These are phyloP conservation scores for Mormyrops boulengeri DNA, from an alignment of 2,797 vertebrate genomes.

Conservation along the genomic window DNA sequence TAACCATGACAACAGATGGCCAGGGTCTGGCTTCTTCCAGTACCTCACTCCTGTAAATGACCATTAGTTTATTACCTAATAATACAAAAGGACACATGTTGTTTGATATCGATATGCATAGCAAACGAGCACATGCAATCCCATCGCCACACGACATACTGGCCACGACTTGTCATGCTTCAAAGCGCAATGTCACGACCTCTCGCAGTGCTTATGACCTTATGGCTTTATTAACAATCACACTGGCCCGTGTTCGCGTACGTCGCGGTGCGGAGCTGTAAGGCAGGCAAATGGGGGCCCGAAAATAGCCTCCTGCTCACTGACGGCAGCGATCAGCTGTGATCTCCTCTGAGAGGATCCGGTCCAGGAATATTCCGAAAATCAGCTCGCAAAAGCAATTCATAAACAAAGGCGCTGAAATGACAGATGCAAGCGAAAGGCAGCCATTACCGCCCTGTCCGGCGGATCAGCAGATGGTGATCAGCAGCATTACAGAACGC, in stretches of 20 bases:
- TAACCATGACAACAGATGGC: background rate
- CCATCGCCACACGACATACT: background rate
- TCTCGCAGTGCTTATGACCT: background rate
- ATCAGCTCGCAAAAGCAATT: background rate
- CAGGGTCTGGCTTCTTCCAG: background rate
- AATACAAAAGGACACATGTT: background rate
- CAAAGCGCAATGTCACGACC: background rate
- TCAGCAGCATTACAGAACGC: background rate
- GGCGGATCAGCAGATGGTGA: background rate
- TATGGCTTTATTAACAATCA: background rate
- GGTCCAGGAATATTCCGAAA: background rate
- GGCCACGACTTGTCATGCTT: background rate
- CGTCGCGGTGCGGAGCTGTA: background rate
- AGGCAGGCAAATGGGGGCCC: background rate
- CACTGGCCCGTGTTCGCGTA: background rate
- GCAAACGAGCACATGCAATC: background rate
- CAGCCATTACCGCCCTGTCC: background rate
- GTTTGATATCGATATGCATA: background rate
- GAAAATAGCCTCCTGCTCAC: background rate
- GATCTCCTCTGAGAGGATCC: conserved; percentile 2
- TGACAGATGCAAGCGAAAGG: background rate
- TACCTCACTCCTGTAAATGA: background rate
- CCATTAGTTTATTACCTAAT: background rate
- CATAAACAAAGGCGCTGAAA: background rate
- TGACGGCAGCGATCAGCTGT: conserved; percentile 1